Evolutionary conservation across 2,888 invertebrate genomes (phyloP).

Genomic region (Morinoia aosen): DNA sequence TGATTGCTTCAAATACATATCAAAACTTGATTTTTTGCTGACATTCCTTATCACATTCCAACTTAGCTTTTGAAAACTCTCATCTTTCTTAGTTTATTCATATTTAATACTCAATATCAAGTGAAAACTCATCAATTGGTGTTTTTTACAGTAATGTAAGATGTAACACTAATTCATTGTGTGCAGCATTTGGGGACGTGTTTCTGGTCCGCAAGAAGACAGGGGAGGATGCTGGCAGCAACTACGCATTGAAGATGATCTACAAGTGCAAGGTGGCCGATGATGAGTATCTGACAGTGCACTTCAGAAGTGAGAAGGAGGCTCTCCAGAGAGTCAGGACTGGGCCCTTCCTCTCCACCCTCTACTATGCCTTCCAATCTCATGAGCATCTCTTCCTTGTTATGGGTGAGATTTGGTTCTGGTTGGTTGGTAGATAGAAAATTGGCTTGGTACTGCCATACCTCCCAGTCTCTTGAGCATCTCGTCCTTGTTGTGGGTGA

Average conservation of each 20-base stretch:
- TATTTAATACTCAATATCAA: too few relatives aligned
- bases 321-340: slow-evolving; percentile 22
- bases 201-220: slow-evolving; percentile 27
- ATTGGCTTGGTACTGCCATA: background rate
- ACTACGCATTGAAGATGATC: slow-evolving; percentile 46
- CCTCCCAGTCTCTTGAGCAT: slow-evolving; percentile 4
- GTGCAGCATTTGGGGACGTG: slow-evolving; percentile 46
- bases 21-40: too few relatives aligned
- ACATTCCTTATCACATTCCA: too few relatives aligned
- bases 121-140: too few relatives aligned
- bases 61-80: too few relatives aligned
- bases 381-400: slow-evolving; percentile 27
- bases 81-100: too few relatives aligned
- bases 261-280: slow-evolving; percentile 36
- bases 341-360: slow-evolving; percentile 44
- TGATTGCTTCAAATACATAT: too few relatives aligned
- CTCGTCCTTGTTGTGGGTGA: slow-evolving; percentile 45
- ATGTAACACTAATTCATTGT: background rate
- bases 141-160: too few relatives aligned
- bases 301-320: slow-evolving; percentile 52
- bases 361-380: slow-evolving; percentile 44
- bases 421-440: too few relatives aligned
- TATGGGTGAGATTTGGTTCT: slow-evolving; percentile 21
- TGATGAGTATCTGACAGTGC: background rate
- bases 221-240: background rate